A percentile compares a stretch with the other conserved stretches of the same genome.
phyloP scores from a whole-genome alignment of 2,113 vertebrate species.

The Micronisus gabar region DNA sequence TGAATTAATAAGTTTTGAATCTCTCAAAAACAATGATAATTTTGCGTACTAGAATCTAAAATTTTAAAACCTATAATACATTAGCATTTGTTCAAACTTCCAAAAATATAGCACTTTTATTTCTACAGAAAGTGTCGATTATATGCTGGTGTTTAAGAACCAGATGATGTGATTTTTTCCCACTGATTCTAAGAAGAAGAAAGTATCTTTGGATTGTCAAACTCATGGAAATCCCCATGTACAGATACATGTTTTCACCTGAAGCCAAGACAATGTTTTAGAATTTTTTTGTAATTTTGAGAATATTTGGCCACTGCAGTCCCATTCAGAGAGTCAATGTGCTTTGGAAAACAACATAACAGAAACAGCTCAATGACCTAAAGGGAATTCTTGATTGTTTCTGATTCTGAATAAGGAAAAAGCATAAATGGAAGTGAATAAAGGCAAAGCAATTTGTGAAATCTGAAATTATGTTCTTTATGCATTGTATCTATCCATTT shows the following conservation, averaged over 20 bases:
- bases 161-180: slow-evolving; percentile 79
- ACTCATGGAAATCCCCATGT: slow-evolving; percentile 73
- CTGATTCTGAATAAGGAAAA: not conserved
- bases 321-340: not conserved
- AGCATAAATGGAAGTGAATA: fast-evolving
- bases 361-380: not conserved
- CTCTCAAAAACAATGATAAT: not conserved
- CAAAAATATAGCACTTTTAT: not conserved
- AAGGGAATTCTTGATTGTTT: not conserved
- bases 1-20: not conserved
- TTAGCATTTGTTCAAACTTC: not conserved
- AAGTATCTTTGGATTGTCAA: slow-evolving; percentile 81
- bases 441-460: not conserved
- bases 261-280: not conserved
- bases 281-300: not conserved
- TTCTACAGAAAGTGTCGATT: slow-evolving; percentile 77
- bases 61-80: not conserved
- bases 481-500: not conserved
- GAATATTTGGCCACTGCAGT: not conserved
- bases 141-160: slow-evolving; percentile 79
- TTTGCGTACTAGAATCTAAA: not conserved
- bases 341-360: not conserved
- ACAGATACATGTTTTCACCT: slow-evolving; percentile 65
- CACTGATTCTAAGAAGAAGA: slow-evolving; percentile 79
- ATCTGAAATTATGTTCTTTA: not conserved